Evolutionary conservation across 2,113 vertebrate species (phyloP).

Genomic region (Scartelaos histophorus): DNA sequence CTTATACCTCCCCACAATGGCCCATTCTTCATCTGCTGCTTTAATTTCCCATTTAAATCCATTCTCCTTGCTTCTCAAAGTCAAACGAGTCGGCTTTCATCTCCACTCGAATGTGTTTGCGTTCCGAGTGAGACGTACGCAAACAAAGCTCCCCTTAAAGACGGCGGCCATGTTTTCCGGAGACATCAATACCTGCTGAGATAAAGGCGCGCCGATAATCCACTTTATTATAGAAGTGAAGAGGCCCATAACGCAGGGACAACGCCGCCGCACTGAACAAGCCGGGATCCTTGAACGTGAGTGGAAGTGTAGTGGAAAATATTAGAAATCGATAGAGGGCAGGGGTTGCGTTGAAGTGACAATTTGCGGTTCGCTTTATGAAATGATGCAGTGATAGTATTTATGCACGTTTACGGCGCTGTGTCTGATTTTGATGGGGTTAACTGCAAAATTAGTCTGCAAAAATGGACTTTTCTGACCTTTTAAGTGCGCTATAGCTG

Average conservation of each 20-base stretch:
- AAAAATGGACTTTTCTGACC: too few species aligned
- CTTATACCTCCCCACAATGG: background rate
- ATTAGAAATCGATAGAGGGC: background rate
- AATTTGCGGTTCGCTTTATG: background rate
- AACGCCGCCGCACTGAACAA: constrained; percentile 9
- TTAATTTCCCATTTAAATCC: constrained; percentile 5
- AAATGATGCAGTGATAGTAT: background rate
- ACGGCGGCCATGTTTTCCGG: background rate
- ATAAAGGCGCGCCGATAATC: constrained; percentile 9
- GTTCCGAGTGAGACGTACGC: background rate
- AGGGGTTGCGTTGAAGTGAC: background rate
- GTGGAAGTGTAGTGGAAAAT: background rate
- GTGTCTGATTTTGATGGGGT: too few species aligned
- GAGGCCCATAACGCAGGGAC: constrained; percentile 10
- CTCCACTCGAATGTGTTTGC: background rate
- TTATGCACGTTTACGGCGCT: background rate
- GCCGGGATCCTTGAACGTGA: constrained; percentile 22
- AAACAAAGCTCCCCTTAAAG: constrained; percentile 4
- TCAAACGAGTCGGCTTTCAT: constrained; percentile 1
- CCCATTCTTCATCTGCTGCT: background rate
- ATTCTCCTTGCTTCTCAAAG: background rate
- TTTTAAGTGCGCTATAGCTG: too few species aligned
- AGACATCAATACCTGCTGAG: constrained; percentile 5
- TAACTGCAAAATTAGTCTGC: too few species aligned
- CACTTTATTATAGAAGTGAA: constrained; percentile 15